phyloP scores from a whole-genome alignment of 53 echinoderm and acorn worm species.

The Pentamera pediparva region DNA sequence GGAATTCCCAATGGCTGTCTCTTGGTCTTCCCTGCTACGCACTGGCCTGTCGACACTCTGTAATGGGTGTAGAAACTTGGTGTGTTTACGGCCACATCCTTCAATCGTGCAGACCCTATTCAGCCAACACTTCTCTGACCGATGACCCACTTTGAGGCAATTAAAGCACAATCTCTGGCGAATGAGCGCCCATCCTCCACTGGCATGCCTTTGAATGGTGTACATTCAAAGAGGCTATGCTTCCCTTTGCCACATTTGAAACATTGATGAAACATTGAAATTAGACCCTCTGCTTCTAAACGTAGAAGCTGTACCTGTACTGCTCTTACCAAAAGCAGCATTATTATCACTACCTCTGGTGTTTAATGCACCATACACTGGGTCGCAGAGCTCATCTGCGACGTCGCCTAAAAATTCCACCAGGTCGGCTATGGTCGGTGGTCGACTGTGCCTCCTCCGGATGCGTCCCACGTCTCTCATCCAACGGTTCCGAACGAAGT shows the following conservation, averaged over 20 bases:
- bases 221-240: slow-evolving; percentile 40
- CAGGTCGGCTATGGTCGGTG: slow-evolving; percentile 30
- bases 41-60: neutral
- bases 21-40: neutral
- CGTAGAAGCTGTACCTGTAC: neutral
- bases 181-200: slow-evolving; percentile 26
- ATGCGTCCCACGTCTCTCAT: slow-evolving; percentile 9
- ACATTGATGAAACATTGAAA: slow-evolving; percentile 26
- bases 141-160: slow-evolving; percentile 41
- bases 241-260: slow-evolving; percentile 24
- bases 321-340: neutral
- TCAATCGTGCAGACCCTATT: slow-evolving; percentile 34
- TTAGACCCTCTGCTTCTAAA: slow-evolving; percentile 13
- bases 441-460: neutral
- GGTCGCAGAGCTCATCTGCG: slow-evolving; percentile 29
- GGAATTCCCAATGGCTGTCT: neutral
- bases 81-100: slow-evolving; percentile 56
- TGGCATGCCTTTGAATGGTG: slow-evolving; percentile 37
- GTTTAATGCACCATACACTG: slow-evolving; percentile 29
- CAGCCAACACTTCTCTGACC: slow-evolving; percentile 24
- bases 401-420: slow-evolving; percentile 32
- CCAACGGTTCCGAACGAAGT: slow-evolving; percentile 30
- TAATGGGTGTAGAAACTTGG: slow-evolving; percentile 43
- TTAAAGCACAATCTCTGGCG: slow-evolving; percentile 47
- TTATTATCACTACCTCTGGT: neutral